Percentiles rank a stretch among this genome's conserved stretches.
phyloP scores from a whole-genome alignment of 1,140 invertebrate genomes.

The Trypoxylus dichotomus region DNA sequence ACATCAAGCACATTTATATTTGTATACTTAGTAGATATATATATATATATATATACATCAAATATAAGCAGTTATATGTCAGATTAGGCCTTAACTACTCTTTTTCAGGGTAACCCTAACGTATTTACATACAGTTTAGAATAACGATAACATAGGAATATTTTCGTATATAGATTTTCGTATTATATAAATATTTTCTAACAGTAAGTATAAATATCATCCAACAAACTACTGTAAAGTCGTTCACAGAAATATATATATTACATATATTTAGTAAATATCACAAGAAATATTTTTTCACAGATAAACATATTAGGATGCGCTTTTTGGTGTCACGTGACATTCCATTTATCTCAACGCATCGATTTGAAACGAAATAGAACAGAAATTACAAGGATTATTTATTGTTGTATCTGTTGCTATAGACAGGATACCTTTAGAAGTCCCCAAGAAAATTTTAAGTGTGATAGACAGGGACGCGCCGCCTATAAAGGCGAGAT shows the following conservation, averaged over 20 bases:
- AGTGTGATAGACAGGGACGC: no score
- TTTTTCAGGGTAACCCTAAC: constrained; percentile 15
- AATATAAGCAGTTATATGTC: constrained; percentile 6
- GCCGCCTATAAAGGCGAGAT: no score
- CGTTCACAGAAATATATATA: constrained; percentile 8
- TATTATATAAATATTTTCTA: constrained; percentile 9
- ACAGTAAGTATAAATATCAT: constrained; percentile 18
- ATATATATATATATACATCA: background rate
- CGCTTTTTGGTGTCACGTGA: no score
- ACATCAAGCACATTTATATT: background rate
- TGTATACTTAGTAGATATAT: no score
- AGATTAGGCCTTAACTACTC: constrained; percentile 25
- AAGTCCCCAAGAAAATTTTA: no score
- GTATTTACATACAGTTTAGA: constrained; percentile 8
- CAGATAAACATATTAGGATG: background rate
- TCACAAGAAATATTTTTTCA: constrained; percentile 18
- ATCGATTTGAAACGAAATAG: no score
- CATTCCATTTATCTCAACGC: no score
- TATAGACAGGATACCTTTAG: no score
- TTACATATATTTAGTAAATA: background rate
- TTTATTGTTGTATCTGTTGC: no score
- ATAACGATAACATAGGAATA: constrained; percentile 1
- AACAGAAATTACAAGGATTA: no score
- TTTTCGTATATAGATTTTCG: background rate
- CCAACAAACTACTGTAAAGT: constrained; percentile 2